phyloP scores from a whole-genome alignment of 2,888 invertebrate species.

The Drosophila multiciliata region DNA sequence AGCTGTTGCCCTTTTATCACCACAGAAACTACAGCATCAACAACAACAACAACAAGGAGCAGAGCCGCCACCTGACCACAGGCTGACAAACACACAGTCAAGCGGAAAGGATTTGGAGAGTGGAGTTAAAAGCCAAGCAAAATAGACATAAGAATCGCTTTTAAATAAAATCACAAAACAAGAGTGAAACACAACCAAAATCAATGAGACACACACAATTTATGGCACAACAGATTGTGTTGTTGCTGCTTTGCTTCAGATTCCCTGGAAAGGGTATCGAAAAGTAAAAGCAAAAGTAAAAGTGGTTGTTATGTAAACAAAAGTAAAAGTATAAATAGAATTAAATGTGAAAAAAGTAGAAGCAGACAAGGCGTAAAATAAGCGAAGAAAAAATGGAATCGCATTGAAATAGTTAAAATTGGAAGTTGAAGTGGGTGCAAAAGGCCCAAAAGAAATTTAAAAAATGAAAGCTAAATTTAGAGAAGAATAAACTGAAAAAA shows the following conservation, averaged over 20 bases:
- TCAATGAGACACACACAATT: conserved; percentile 66
- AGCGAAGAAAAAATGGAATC: neutral
- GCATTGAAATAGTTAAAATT: neutral
- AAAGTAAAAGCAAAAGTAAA: neutral
- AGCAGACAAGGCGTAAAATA: neutral
- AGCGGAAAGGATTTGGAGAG: conserved; percentile 1
- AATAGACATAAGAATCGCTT: conserved; percentile 50
- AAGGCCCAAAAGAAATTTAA: neutral
- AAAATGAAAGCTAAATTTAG: neutral
- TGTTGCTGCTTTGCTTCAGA: neutral
- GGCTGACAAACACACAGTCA: conserved; percentile 36
- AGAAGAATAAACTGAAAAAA: neutral
- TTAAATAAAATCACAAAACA: conserved; percentile 60
- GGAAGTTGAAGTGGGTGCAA: neutral
- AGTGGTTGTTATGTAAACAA: neutral
- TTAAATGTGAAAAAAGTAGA: neutral
- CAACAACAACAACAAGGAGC: neutral
- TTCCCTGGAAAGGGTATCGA: conserved; percentile 4
- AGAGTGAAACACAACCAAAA: conserved; percentile 44
- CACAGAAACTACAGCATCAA: conserved; percentile 7
- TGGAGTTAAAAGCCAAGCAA: conserved; percentile 28
- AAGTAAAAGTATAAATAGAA: neutral
- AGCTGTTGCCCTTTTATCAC: conserved; percentile 47
- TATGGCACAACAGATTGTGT: conserved; percentile 53
- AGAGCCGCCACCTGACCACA: conserved; percentile 35